Evolutionary conservation across 2,797 vertebrate genomes (phyloP), one percentile per base, ranked within the genome.

Genomic region (Rhinogobio ventralis): DNA sequence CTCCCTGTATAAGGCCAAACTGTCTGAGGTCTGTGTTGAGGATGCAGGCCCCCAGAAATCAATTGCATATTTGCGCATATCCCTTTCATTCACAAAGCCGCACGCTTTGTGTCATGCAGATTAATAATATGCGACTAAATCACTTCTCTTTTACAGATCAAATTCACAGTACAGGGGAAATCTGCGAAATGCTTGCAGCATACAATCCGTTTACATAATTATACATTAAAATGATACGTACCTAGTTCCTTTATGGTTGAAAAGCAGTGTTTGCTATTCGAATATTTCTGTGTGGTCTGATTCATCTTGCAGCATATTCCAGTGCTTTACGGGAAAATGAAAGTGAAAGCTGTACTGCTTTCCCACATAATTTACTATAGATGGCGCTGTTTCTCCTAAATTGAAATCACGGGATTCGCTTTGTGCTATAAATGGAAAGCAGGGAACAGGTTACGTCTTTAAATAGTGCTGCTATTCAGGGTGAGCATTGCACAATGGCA

Each of bases 321-420:
- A 42, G 7, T 45, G 64, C 33, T 85, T 89, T 85, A 74, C 64
- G 17, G 69, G 83, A 89, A 90, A 90, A 71, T 72, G 88, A 90
- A 90, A 90, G 89, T 79, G 85, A 88, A 87, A 86, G 46, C 19
- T 42, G 3, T 1, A 5, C 30, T 36, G 15, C 5, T 39, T 14
- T 23, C 7, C 10, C 30, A 25, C 11, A 39, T 20, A 3, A 4
- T 20, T 14, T 7, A 19, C 42, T 25, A 7, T 20, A 85, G 83
- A 33, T 49, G 86, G 71, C 45, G 80, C 51, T 80, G 25, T 84
- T 81, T 71, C 71, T 23, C 42, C n/a, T 64, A 5, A 60, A 81
- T 10, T 51, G 13, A 5, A 46, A 30, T 62, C 17, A 3, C 55
- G 5, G 10, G 7, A 46, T 5, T 23, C 19, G 14, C 42, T 7